Base-by-base conservation (phyloP, 2,888 invertebrate species). In the Lingula anatina region DNA sequence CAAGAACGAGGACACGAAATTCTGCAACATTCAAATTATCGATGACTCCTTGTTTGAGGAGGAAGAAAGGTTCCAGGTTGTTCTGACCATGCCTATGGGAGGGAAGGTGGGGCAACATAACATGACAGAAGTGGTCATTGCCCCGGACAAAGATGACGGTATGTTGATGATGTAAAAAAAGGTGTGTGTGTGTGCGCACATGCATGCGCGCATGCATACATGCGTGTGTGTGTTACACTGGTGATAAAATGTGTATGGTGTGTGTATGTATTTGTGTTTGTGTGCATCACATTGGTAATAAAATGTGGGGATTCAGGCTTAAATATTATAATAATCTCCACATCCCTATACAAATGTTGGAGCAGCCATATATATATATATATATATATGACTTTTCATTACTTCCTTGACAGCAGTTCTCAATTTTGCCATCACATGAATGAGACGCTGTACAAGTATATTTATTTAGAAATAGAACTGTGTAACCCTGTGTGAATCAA, bases 31-130 rank as follows among this genome's bases (percentile, higher is more conserved):
- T n/a, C 64, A 60, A 12, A 62, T 77, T 55, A 72, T 76, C 45
- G 75, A 76, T 45, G 76, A 77, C 57, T 68, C 73, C n/a, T 61
- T 75, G 24, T 68, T 57, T 49, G 76, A 77, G 57, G 62, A 62
- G 36, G 70, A 68, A 36, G 76, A 77, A 53, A 53, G 41, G 15
- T 74, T 76, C 56, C 48, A 55, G 5, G 69, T 76, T 15, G 49
- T 61, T 25, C 60, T 76, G 43, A 54, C 60, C 21, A 58, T 62
- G 23, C 64, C 71, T 26, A 60, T 70, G 60, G 76, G 75, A 41
- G 75, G 75, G 5, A 51, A 57, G 41, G 61, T 67, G 2, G 73
- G 70, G 25, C 46, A 53, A 4, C 50, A 50, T 26, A 62, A 62
- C 42, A 42, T 57, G 25, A 62, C 69, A 3, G 54, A 44, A 26